phyloP scores from a whole-genome alignment of 1,140 invertebrate genomes.

The Psilanteris sp. region DNA sequence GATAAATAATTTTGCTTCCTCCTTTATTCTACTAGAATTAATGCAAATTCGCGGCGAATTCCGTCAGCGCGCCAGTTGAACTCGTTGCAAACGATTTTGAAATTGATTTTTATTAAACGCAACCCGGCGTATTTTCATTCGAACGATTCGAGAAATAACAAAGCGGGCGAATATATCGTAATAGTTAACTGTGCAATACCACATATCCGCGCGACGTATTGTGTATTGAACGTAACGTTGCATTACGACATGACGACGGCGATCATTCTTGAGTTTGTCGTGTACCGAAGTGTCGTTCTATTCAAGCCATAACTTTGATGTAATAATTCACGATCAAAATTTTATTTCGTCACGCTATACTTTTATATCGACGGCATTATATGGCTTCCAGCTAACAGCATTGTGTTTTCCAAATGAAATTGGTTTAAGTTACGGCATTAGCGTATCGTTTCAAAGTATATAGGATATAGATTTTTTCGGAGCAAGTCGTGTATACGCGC shows the following conservation, averaged over 20 bases:
- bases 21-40: too few species aligned
- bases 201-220: constrained; percentile 17
- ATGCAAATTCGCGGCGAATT: too few species aligned
- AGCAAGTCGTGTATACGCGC: too few species aligned
- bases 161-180: constrained; percentile 47
- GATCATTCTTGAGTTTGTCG: constrained; percentile 47
- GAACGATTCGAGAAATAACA: constrained; percentile 43
- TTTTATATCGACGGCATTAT: constrained; percentile 11
- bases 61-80: too few species aligned
- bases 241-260: constrained; percentile 49
- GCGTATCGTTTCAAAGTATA: too few species aligned
- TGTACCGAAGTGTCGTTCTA: constrained; percentile 46
- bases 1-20: too few species aligned
- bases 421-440: constrained; percentile 1
- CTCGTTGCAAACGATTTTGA: too few species aligned
- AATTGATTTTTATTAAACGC: constrained; percentile 30
- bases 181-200: constrained; percentile 11
- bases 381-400: constrained; percentile 2
- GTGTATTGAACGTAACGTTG: constrained; percentile 32
- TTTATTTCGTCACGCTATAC: constrained; percentile 37
- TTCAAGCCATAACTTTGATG: constrained; percentile 39
- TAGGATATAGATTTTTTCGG: too few species aligned
- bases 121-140: constrained; percentile 12
- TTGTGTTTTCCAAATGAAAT: constrained; percentile 7
- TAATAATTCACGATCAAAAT: constrained; percentile 35